Conservation (phyloP, 2,797 vertebrate genomes). For the Lutjanus argentimaculatus region DNA sequence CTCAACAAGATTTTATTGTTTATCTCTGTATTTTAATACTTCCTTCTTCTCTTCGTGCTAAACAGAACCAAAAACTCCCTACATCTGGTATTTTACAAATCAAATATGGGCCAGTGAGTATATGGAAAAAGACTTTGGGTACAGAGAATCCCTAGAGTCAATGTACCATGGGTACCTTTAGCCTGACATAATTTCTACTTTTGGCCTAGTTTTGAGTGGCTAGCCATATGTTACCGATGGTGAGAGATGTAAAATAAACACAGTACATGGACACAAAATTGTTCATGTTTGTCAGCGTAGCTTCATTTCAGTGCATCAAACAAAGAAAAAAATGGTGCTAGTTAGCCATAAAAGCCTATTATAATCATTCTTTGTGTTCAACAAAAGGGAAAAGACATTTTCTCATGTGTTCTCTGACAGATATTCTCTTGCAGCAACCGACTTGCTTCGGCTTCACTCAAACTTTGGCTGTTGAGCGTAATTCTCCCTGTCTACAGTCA, state of each 20-base stretch:
- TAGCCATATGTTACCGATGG: background rate
- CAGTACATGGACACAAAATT: background rate
- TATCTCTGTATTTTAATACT: constrained; percentile 13
- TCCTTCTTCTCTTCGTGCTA: background rate
- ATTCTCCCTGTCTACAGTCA: constrained; percentile 35
- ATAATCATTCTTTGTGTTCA: constrained; percentile 1
- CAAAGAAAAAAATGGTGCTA: background rate
- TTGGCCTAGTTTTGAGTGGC: constrained; percentile 52
- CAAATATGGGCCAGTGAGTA: constrained; percentile 57
- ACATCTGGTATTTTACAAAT: background rate
- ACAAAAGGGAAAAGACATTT: background rate
- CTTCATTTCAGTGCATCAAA: constrained; percentile 1
- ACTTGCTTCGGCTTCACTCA: constrained; percentile 5
- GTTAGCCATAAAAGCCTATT: background rate
- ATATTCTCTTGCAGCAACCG: background rate
- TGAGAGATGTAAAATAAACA: constrained; percentile 24
- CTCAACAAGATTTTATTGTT: background rate
- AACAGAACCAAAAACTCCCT: constrained; percentile 2
- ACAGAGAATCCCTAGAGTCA: constrained; percentile 63
- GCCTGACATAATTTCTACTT: constrained; percentile 66
- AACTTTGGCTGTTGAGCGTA: constrained; percentile 24
- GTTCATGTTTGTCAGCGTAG: background rate
- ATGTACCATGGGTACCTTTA: constrained; percentile 58
- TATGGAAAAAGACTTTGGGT: constrained; percentile 58
- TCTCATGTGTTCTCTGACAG: background rate